Evolutionary conservation across 2,113 vertebrate genomes (phyloP).

Genomic region (Ceratotherium simum): DNA sequence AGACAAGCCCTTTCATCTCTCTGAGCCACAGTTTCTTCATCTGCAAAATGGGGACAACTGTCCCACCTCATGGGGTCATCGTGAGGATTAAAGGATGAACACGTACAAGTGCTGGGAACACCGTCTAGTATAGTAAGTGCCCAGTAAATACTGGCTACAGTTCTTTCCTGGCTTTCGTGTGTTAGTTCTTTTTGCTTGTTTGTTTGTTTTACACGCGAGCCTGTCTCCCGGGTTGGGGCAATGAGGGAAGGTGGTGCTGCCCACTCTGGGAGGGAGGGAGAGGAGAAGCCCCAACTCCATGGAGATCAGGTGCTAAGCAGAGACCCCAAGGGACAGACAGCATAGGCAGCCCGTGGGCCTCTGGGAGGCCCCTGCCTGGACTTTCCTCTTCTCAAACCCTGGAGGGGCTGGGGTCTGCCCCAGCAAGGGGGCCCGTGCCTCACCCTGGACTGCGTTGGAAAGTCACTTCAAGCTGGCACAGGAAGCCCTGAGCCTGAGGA

Average conservation of each 20-base stretch:
- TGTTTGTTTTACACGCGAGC: neutral
- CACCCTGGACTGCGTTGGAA: accelerated
- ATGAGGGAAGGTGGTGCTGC: neutral
- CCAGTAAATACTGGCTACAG: neutral
- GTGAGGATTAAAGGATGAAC: neutral
- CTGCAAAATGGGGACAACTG: neutral
- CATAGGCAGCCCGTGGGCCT: neutral
- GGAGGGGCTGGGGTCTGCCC: neutral
- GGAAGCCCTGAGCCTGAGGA: neutral
- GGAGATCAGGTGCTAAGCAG: neutral
- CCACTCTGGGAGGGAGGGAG: neutral
- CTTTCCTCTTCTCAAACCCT: neutral
- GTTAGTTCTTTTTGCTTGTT: neutral
- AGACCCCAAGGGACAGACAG: neutral
- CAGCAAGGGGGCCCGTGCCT: neutral
- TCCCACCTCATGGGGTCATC: neutral
- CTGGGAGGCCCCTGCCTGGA: neutral
- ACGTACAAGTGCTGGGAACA: neutral
- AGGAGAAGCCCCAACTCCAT: neutral
- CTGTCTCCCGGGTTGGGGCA: neutral
- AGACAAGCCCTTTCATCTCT: neutral
- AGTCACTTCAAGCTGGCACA: neutral
- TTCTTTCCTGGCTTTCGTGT: neutral
- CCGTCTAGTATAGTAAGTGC: too few relatives aligned
- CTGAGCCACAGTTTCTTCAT: neutral